A percentile compares a stretch with the other conserved stretches of the same genome.
These are phyloP conservation scores for Paedocypris sp. DNA, from an alignment of 2,113 vertebrate species.

Conservation along the genomic window DNA sequence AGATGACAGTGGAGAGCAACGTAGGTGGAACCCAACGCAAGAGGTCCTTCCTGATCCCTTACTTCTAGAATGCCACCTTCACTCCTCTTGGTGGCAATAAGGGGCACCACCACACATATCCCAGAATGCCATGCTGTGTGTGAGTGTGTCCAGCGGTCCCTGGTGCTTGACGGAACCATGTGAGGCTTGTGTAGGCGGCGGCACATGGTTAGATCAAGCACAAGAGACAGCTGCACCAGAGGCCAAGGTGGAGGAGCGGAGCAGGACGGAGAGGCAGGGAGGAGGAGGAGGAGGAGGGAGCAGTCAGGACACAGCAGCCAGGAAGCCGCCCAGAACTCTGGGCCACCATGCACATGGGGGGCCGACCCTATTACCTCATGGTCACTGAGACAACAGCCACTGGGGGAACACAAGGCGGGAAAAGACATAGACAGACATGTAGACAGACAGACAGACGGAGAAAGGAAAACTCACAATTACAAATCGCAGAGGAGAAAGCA, in stretches of 20 bases:
- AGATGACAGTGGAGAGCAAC: neutral
- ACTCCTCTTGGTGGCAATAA: slow-evolving; percentile 16
- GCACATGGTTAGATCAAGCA: slow-evolving; percentile 99
- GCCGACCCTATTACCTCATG: slow-evolving; percentile 1
- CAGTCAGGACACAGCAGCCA: slow-evolving; percentile 59
- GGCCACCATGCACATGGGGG: slow-evolving; percentile 24
- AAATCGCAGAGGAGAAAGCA: slow-evolving; percentile 22
- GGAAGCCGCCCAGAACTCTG: slow-evolving; percentile 35
- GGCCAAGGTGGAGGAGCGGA: slow-evolving; percentile 77
- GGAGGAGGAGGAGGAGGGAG: slow-evolving; percentile 66
- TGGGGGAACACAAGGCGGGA: slow-evolving; percentile 20
- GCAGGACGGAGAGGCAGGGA: slow-evolving; percentile 68
- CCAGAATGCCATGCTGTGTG: slow-evolving; percentile 80
- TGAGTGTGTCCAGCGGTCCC: slow-evolving; percentile 87
- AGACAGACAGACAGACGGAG: slow-evolving; percentile 16
- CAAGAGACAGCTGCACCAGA: slow-evolving; percentile 97
- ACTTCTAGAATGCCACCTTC: slow-evolving; percentile 7
- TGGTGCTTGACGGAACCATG: slow-evolving; percentile 99
- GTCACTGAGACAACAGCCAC: slow-evolving; percentile 10
- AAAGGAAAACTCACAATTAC: slow-evolving; percentile 14
- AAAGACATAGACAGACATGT: slow-evolving; percentile 11
- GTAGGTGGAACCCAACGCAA: neutral
- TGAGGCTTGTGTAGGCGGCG: slow-evolving; percentile 94
- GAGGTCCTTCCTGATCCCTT: slow-evolving; percentile 14
- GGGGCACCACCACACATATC: slow-evolving; percentile 51